Conservation (phyloP, 2,888 invertebrate genomes). For the Rhodophaea formosa region DNA sequence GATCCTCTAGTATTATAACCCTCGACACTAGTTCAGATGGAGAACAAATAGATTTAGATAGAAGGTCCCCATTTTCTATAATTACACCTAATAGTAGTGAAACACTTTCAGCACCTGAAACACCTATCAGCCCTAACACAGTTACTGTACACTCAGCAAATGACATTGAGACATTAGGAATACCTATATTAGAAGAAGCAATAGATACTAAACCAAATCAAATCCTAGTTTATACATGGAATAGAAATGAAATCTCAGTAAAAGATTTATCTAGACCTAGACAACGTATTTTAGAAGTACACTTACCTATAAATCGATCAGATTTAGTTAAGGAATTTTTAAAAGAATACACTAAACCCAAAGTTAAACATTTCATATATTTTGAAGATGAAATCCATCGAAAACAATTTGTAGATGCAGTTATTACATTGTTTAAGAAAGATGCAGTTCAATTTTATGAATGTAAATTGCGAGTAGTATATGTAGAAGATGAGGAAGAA, state of each 20-base stretch:
- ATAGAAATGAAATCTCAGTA: slow-evolving; percentile 21
- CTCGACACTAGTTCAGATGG: too few relatives aligned
- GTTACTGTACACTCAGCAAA: too few relatives aligned
- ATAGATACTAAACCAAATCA: slow-evolving; percentile 39
- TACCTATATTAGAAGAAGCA: slow-evolving; percentile 36
- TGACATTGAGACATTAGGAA: slow-evolving; percentile 19
- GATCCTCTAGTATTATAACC: too few relatives aligned
- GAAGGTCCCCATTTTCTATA: too few relatives aligned
- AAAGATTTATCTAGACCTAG: slow-evolving; percentile 30
- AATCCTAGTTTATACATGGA: slow-evolving; percentile 29
- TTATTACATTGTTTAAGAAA: background rate
- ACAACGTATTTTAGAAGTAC: slow-evolving; percentile 34
- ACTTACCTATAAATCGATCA: slow-evolving; percentile 4
- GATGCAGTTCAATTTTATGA: background rate
- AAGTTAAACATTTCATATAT: background rate
- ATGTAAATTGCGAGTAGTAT: background rate
- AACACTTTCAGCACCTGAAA: too few relatives aligned
- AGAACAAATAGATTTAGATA: too few relatives aligned
- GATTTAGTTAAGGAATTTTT: too few relatives aligned
- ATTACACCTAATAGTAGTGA: too few relatives aligned
- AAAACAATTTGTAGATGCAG: background rate
- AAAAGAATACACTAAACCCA: too few relatives aligned
- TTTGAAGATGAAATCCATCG: background rate
- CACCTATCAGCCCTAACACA: too few relatives aligned
- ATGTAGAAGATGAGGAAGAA: slow-evolving; percentile 22